phyloP scores from a whole-genome alignment of 2,797 vertebrate species.

The Lagodon rhomboides region DNA sequence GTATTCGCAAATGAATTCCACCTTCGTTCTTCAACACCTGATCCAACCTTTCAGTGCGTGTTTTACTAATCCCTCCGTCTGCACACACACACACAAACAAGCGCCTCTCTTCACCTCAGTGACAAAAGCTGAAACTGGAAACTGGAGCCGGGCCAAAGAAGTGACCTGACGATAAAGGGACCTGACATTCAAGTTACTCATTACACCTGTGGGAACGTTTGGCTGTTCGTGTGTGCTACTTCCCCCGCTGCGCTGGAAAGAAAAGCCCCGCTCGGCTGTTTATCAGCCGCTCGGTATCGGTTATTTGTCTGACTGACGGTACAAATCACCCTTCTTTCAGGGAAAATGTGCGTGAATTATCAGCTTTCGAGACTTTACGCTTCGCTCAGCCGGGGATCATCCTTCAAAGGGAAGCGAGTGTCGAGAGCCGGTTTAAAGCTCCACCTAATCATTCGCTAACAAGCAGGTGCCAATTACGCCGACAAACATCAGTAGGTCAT shows the following conservation, averaged over 20 bases:
- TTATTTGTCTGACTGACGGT: not conserved
- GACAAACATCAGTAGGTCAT: constrained; percentile 36
- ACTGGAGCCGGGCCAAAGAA: constrained; percentile 63
- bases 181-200: constrained; percentile 75
- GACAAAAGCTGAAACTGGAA: constrained; percentile 73
- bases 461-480: constrained; percentile 40
- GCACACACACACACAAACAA: constrained; percentile 28
- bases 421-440: constrained; percentile 32
- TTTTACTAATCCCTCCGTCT: constrained; percentile 52
- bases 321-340: not conserved
- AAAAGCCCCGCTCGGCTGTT: constrained; percentile 9
- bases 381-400: not conserved
- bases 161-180: constrained; percentile 60
- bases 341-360: not conserved
- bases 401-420: constrained; percentile 39
- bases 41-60: not conserved
- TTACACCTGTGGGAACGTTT: constrained; percentile 74
- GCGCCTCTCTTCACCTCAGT: constrained; percentile 20
- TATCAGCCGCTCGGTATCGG: not conserved
- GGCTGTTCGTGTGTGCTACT: constrained; percentile 38
- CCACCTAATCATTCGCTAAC: constrained; percentile 30
- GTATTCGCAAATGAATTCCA: no score
- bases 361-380: not conserved
- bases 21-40: not conserved
- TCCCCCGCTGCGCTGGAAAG: constrained; percentile 26